Evolutionary conservation across 2,113 vertebrate species (phyloP).

Genomic region (Lepus europaeus): DNA sequence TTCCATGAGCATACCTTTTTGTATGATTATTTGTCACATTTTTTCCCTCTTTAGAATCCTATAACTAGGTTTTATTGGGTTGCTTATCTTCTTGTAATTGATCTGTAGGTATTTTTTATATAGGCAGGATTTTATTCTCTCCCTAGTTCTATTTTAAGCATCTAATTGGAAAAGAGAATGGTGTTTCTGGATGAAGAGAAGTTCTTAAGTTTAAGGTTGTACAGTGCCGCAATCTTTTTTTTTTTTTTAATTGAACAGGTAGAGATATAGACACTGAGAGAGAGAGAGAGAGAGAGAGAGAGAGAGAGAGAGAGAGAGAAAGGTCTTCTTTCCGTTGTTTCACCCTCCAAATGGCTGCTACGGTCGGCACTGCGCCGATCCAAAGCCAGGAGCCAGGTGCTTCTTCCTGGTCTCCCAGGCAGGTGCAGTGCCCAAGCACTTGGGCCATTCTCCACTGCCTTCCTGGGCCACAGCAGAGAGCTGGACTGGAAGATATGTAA

Average conservation of each 20-base stretch:
- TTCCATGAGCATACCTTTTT: background rate
- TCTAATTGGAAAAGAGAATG: background rate
- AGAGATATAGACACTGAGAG: too few species aligned
- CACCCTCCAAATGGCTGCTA: too few species aligned
- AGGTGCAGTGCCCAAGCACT: too few species aligned
- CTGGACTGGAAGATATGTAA: too few species aligned
- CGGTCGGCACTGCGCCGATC: too few species aligned
- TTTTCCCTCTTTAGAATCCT: background rate
- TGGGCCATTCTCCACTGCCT: too few species aligned
- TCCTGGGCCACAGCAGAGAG: too few species aligned
- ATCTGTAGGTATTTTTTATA: background rate
- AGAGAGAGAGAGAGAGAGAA: too few species aligned
- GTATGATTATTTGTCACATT: background rate
- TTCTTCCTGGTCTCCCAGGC: too few species aligned
- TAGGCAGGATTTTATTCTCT: background rate
- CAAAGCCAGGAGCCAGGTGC: too few species aligned
- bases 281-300: too few species aligned
- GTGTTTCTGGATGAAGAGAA: background rate
- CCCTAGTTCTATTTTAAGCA: background rate
- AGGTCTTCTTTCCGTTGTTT: too few species aligned
- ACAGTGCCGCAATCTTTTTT: background rate
- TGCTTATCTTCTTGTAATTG: background rate
- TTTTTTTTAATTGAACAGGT: background rate
- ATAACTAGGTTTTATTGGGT: background rate
- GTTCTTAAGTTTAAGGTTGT: background rate